Evolutionary conservation across 2,888 invertebrate genomes (phyloP), one percentile per base, ranked within the genome.

Genomic region (Xestia ashworthii): DNA sequence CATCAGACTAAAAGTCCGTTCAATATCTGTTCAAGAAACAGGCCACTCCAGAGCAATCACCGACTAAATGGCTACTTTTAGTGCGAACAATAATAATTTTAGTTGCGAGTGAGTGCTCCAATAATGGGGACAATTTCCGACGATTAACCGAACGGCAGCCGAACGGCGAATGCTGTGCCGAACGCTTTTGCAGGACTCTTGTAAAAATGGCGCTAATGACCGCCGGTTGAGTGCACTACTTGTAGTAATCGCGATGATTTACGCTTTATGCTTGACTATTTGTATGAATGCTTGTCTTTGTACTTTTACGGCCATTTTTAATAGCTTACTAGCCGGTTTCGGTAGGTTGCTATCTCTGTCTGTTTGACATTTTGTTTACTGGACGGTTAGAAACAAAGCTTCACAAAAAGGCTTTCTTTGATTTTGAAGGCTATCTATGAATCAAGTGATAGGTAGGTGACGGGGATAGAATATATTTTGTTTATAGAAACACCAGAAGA

Each of bases 121-220:
- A 95, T 96, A 96, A 96, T 96, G 96, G 96, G 93, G 91, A 94
- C 96, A 94, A 96, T 96, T 96, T 96, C 96, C 96, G 95, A 95
- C 96, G 94, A 96, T 96, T 96, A 96, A 94, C 89, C 92, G 93
- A 92, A 89, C 92, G 92, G 88, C 90, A 92, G 92, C 88, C 92
- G 92, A 91, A 84, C 88, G 82, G 88, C 92, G 92, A 91, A 84
- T 89, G 82, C 46, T 84, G 53, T 50, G 71, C 85, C 85, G 82
- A 82, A 81, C 85, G 89, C 93, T 95, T 94, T 93, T 93, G 91
- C 94, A 91, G 94, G 94, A 94, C 94, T 94, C 93, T 94, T 93
- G 89, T 93, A 94, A 95, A 95, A 95, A 94, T 94, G 94, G 93
- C 87, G 87, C 90, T 94, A 94, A 95, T 95, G 91, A 94, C 91